Conservation (phyloP, 2,888 invertebrate genomes). For the Punctoribates punctum region DNA sequence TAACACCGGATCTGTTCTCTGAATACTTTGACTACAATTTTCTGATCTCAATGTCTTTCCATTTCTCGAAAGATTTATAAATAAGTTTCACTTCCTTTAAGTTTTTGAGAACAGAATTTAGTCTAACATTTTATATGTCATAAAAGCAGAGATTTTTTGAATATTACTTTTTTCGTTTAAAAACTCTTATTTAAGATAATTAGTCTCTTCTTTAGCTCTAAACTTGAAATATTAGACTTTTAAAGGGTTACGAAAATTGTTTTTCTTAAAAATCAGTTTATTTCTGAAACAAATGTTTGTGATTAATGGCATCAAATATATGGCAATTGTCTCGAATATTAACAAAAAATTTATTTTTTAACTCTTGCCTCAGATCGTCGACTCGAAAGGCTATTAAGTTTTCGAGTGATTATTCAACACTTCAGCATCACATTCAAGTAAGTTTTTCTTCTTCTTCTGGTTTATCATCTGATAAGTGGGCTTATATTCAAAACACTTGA, state of each 20-base stretch:
- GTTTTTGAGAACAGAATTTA: neutral
- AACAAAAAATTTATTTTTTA: neutral
- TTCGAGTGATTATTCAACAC: neutral
- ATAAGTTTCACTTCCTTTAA: conserved; percentile 26
- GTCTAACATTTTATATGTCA: neutral
- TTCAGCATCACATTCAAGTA: neutral
- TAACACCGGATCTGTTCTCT: conserved; percentile 2
- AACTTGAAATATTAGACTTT: no score
- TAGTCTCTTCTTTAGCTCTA: no score
- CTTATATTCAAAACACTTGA: neutral
- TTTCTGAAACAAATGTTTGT: neutral
- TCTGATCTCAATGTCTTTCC: conserved; percentile 1
- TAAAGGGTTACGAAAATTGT: no score
- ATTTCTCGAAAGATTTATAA: neutral
- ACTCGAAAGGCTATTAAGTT: conserved; percentile 3
- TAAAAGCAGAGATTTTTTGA: no score
- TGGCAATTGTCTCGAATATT: neutral
- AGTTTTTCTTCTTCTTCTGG: neutral
- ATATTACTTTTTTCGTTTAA: no score
- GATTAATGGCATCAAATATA: conserved; percentile 18
- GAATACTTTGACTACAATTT: neutral
- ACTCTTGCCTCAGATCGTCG: neutral
- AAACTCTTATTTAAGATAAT: no score
- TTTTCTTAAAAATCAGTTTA: no score
- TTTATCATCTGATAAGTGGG: neutral